Conservation (phyloP, 2,888 invertebrate species). For the Drosophila imparisetae region DNA sequence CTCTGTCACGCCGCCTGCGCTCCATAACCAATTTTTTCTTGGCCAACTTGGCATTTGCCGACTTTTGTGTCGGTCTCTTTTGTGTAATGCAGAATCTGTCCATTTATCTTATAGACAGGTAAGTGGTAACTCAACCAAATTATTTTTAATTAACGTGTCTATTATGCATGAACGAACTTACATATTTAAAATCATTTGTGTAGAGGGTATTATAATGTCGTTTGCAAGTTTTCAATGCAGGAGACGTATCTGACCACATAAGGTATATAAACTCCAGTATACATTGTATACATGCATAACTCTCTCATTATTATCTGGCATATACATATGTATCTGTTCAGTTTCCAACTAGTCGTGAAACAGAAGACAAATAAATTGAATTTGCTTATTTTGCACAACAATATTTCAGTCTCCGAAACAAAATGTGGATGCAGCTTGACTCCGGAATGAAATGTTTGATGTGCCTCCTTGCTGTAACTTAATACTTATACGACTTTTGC, state of each 20-base stretch:
- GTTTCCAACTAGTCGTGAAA: not conserved
- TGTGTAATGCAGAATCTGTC: slow-evolving; percentile 95
- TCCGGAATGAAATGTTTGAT: not conserved
- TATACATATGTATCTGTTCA: too few species aligned
- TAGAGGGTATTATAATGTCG: not conserved
- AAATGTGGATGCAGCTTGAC: not conserved
- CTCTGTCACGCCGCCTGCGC: slow-evolving; percentile 91
- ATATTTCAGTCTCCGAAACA: not conserved
- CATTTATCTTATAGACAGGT: slow-evolving; percentile 91
- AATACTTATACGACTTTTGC: not conserved
- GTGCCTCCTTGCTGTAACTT: not conserved
- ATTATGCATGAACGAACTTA: slow-evolving; percentile 13
- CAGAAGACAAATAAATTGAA: not conserved
- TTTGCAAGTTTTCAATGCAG: too few species aligned
- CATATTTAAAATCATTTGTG: not conserved
- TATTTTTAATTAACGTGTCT: slow-evolving; percentile 11
- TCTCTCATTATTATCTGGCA: too few species aligned
- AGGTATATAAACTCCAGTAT: not conserved
- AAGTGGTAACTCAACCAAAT: slow-evolving; percentile 78
- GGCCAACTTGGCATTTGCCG: slow-evolving; percentile 95
- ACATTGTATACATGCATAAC: too few species aligned
- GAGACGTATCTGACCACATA: not conserved
- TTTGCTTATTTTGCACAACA: not conserved
- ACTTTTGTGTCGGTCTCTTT: slow-evolving; percentile 96
- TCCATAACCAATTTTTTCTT: slow-evolving; percentile 96